Evolutionary conservation across 1,140 invertebrate species (phyloP).

Genomic region (Zaprionus camerounensis): DNA sequence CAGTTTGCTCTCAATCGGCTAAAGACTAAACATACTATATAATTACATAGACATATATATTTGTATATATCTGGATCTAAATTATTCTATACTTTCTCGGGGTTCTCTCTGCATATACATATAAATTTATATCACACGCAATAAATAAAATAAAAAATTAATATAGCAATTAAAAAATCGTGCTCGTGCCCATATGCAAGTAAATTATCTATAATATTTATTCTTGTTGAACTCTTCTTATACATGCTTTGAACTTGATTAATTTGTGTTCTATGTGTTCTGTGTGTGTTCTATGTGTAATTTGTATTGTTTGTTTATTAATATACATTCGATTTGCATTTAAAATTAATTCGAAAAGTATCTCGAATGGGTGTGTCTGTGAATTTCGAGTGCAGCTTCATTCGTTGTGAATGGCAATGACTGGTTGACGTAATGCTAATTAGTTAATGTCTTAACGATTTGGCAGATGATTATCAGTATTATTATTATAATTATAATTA

Average conservation of each 20-base stretch:
- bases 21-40: constrained; percentile 38
- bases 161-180: constrained; percentile 43
- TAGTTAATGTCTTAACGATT: constrained; percentile 64
- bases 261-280: constrained; percentile 1
- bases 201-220: constrained; percentile 32
- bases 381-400: constrained; percentile 45
- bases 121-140: constrained; percentile 83
- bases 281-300: neutral
- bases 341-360: constrained; percentile 45
- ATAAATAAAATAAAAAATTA: constrained; percentile 74
- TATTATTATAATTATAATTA: neutral
- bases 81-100: constrained; percentile 34
- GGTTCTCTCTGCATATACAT: constrained; percentile 48
- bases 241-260: constrained; percentile 40
- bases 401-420: constrained; percentile 82
- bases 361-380: constrained; percentile 2
- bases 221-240: constrained; percentile 5
- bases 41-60: constrained; percentile 18
- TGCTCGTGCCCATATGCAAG: constrained; percentile 19
- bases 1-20: constrained; percentile 68
- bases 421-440: constrained; percentile 55
- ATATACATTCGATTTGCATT: constrained; percentile 36
- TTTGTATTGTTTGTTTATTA: constrained; percentile 7
- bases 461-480: constrained; percentile 65
- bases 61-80: constrained; percentile 46